Conservation (phyloP, 2,888 invertebrate genomes). For the Chirona hameri region DNA sequence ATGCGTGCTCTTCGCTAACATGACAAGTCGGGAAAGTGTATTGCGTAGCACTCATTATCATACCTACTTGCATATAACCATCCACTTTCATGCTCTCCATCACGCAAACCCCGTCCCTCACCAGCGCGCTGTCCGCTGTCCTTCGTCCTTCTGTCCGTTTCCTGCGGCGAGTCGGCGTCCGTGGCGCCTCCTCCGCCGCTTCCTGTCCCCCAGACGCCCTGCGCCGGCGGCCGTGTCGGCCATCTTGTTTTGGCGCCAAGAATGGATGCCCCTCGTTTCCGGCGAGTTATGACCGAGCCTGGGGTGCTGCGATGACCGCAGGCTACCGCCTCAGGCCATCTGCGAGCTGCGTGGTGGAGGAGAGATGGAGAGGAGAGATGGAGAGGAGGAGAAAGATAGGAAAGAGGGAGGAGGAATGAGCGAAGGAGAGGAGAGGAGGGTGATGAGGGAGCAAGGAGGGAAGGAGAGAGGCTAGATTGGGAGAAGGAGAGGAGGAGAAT, state of each 20-base stretch:
- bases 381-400: constrained; percentile 34
- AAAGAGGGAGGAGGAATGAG: constrained; percentile 31
- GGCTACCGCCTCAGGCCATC: constrained; percentile 12
- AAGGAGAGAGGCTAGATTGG: background rate
- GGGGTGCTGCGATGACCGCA: background rate
- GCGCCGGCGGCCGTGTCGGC: background rate
- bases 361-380: constrained; percentile 35
- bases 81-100: too few relatives aligned
- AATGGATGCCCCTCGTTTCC: constrained; percentile 23
- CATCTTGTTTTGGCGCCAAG: constrained; percentile 6
- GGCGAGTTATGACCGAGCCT: background rate
- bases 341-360: too few relatives aligned
- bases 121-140: too few relatives aligned
- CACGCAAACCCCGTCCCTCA: too few relatives aligned
- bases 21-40: too few relatives aligned
- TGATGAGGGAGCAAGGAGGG: too few relatives aligned
- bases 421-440: constrained; percentile 1
- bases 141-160: background rate
- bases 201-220: background rate
- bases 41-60: too few relatives aligned
- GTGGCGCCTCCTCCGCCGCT: background rate
- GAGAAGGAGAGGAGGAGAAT: background rate
- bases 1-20: too few relatives aligned
- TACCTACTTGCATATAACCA: too few relatives aligned
- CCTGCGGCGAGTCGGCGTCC: background rate